Evolutionary conservation across 30 jellyfish, hydroid and myxozoan species (phyloP).

Genomic region (Hydra vulgaris): DNA sequence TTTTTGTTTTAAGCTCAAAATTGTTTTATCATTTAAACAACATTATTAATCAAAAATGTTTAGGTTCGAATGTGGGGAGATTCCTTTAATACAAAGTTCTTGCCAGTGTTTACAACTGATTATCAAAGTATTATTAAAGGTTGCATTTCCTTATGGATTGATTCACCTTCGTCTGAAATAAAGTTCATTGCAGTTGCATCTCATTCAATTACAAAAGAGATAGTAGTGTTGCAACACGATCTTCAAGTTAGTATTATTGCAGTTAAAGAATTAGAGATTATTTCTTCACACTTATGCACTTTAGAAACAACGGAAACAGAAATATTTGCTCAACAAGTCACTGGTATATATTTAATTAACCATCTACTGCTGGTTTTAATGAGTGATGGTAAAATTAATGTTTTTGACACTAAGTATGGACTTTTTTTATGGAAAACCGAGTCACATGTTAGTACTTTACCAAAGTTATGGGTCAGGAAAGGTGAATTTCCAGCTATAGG

Average conservation of each 20-base stretch:
- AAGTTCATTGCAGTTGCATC: slow-evolving; percentile 42
- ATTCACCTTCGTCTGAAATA: slow-evolving; percentile 32
- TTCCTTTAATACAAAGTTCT: slow-evolving; percentile 7
- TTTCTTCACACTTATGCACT: slow-evolving; percentile 26
- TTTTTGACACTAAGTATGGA: slow-evolving; percentile 66
- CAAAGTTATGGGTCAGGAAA: slow-evolving; percentile 52
- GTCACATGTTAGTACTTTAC: slow-evolving; percentile 33
- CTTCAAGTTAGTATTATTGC: slow-evolving; percentile 28
- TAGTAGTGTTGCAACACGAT: slow-evolving; percentile 57
- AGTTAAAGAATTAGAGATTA: slow-evolving; percentile 21
- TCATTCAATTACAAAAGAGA: slow-evolving; percentile 63
- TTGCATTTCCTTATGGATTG: slow-evolving; percentile 75
- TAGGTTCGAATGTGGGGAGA: slow-evolving; percentile 49
- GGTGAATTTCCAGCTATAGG: slow-evolving; percentile 75
- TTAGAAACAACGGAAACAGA: slow-evolving; percentile 33
- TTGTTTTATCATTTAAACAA: too few species aligned
- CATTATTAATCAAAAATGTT: too few species aligned
- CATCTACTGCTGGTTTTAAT: slow-evolving; percentile 43
- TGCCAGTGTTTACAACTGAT: slow-evolving; percentile 47
- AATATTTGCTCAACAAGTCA: slow-evolving; percentile 38
- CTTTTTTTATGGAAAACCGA: slow-evolving; percentile 59
- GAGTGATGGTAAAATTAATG: slow-evolving; percentile 40
- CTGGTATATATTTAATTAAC: slow-evolving; percentile 35
- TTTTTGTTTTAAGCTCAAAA: too few species aligned
- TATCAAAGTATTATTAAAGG: slow-evolving; percentile 70